Evolutionary conservation across 2,888 invertebrate genomes (phyloP).

Genomic region (Ophion obscuratus): DNA sequence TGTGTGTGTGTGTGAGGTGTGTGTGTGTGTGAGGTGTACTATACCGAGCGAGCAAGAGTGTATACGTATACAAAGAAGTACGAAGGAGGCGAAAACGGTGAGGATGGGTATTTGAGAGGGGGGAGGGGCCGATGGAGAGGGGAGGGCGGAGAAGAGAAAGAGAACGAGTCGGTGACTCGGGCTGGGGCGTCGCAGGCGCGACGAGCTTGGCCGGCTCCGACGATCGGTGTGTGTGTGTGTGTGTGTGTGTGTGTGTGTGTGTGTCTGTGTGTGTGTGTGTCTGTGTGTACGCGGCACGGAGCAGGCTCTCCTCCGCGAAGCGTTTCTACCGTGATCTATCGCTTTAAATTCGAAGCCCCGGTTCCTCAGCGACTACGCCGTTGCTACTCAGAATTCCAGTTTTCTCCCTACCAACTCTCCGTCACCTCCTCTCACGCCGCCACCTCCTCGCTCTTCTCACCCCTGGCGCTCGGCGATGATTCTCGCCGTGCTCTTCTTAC

Average conservation of each 20-base stretch:
- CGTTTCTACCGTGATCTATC: slow-evolving; percentile 80
- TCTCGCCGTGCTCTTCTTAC: slow-evolving; percentile 35
- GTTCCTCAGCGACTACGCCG: slow-evolving; percentile 83
- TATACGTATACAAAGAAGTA: too few species aligned
- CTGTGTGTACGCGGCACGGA: not conserved
- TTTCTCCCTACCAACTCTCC: slow-evolving; percentile 75
- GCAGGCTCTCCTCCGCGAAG: slow-evolving; percentile 18
- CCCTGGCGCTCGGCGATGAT: slow-evolving; percentile 50
- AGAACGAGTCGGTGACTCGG: too few species aligned
- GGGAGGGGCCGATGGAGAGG: too few species aligned
- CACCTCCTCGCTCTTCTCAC: slow-evolving; percentile 41
- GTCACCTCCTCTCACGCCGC: slow-evolving; percentile 46
- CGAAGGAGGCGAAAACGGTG: too few species aligned
- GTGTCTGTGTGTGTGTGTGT: too few species aligned
- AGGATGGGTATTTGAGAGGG: too few species aligned
- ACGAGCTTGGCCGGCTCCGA: too few species aligned
- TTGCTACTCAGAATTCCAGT: slow-evolving; percentile 84
- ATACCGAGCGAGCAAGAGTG: too few species aligned
- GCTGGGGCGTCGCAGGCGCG: too few species aligned
- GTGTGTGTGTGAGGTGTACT: too few species aligned
- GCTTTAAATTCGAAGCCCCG: slow-evolving; percentile 82
- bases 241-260: not conserved
- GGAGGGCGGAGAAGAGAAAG: too few species aligned
- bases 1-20: too few species aligned
- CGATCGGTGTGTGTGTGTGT: not conserved